These are phyloP conservation scores for Gisinianus flammeolus DNA, from an alignment of 2,888 invertebrate species.

Conservation along the genomic window DNA sequence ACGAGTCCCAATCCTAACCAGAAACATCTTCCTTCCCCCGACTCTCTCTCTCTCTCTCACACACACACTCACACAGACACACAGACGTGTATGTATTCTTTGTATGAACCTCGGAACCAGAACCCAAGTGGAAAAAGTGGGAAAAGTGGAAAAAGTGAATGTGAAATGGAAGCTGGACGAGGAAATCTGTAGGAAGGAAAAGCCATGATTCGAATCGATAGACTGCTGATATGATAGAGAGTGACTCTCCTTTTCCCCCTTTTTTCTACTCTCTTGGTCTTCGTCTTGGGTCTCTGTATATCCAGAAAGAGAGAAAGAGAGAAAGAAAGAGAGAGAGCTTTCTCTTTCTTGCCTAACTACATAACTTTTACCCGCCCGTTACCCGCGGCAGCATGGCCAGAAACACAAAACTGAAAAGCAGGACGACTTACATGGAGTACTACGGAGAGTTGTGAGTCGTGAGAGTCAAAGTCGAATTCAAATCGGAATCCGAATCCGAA, in stretches of 20 bases:
- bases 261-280: not conserved
- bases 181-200: not conserved
- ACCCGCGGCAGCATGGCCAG: too few species aligned
- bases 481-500: too few species aligned
- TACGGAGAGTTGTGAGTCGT: not conserved
- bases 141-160: not conserved
- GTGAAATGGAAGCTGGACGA: not conserved
- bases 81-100: not conserved
- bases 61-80: not conserved
- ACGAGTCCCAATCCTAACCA: constrained; percentile 17
- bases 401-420: too few species aligned
- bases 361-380: too few species aligned
- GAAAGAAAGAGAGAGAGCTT: not conserved
- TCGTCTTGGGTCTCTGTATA: not conserved
- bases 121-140: not conserved
- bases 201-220: constrained; percentile 8
- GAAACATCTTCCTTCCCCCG: not conserved
- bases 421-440: too few species aligned
- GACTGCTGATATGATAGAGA: constrained; percentile 13
- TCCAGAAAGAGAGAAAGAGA: not conserved
- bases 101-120: not conserved
- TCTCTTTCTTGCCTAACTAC: not conserved
- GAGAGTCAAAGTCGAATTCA: not conserved
- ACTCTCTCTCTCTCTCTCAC: not conserved
- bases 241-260: not conserved